Evolutionary conservation across 1,140 invertebrate species (phyloP).

Genomic region (Euglossa dilemma): DNA sequence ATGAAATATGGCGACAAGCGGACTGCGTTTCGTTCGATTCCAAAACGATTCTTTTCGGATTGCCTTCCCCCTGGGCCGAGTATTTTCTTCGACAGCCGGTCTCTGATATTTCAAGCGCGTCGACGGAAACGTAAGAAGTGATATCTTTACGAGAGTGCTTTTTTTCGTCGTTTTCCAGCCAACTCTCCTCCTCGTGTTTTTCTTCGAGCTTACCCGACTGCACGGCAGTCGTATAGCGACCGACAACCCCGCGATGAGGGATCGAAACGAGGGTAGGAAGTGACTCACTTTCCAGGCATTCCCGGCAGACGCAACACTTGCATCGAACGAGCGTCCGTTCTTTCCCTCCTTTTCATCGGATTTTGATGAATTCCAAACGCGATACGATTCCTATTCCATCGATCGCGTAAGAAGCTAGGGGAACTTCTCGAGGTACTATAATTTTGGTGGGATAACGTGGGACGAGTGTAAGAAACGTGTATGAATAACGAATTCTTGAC

Average conservation of each 20-base stretch:
- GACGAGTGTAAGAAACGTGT: no score
- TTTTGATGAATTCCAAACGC: constrained; percentile 54
- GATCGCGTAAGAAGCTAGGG: no score
- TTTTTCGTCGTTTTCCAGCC: constrained; percentile 33
- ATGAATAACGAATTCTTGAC: no score
- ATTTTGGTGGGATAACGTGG: not conserved
- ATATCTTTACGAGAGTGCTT: constrained; percentile 62
- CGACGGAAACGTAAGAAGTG: constrained; percentile 60
- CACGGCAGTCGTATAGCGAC: constrained; percentile 28
- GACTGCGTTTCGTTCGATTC: constrained; percentile 1
- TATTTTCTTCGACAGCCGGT: constrained; percentile 47
- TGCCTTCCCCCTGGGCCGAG: constrained; percentile 34
- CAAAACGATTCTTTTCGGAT: constrained; percentile 51
- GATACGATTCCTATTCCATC: not conserved
- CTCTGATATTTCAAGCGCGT: constrained; percentile 57
- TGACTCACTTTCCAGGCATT: constrained; percentile 62
- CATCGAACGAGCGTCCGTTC: constrained; percentile 34
- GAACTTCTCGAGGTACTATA: not conserved
- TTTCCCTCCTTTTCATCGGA: constrained; percentile 11
- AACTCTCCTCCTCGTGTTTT: constrained; percentile 58
- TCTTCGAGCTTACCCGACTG: constrained; percentile 44
- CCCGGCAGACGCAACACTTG: constrained; percentile 53
- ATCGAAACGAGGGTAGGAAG: constrained; percentile 61
- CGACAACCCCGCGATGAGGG: constrained; percentile 43
- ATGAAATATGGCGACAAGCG: constrained; percentile 40